Percentiles rank a stretch among this genome's conserved stretches.
These are phyloP conservation scores for Meganola albula DNA, from an alignment of 2,888 invertebrate species.

Conservation along the genomic window DNA sequence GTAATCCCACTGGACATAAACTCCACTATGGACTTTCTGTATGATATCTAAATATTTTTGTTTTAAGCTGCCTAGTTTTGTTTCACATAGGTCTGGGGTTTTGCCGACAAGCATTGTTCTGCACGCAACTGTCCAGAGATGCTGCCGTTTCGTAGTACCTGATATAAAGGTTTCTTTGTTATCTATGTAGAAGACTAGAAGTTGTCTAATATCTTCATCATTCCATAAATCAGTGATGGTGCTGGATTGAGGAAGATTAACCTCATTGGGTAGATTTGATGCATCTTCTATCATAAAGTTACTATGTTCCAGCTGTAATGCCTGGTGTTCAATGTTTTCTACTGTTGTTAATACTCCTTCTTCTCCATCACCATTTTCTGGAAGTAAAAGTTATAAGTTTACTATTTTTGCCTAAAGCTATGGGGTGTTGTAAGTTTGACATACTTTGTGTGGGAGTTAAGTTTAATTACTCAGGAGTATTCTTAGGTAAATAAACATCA, in stretches of 20 bases:
- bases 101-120: constrained; percentile 59
- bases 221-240: constrained; percentile 37
- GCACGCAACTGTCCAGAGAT: constrained; percentile 63
- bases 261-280: constrained; percentile 13
- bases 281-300: constrained; percentile 34
- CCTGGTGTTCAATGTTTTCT: constrained; percentile 36
- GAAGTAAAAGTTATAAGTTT: too few relatives aligned
- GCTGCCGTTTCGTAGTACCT: constrained; percentile 45
- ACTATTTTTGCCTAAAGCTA: too few relatives aligned
- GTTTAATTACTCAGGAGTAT: too few relatives aligned
- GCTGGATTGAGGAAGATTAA: constrained; percentile 9
- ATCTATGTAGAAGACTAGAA: constrained; percentile 60
- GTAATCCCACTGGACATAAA: constrained; percentile 42
- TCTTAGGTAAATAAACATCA: too few relatives aligned
- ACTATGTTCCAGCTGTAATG: constrained; percentile 33
- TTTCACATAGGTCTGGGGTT: constrained; percentile 46
- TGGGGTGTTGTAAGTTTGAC: too few relatives aligned
- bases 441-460: too few relatives aligned
- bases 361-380: constrained; percentile 49
- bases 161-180: constrained; percentile 57
- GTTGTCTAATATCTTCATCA: constrained; percentile 49
- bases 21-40: constrained; percentile 38
- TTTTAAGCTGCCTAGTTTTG: constrained; percentile 43
- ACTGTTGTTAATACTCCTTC: constrained; percentile 44
- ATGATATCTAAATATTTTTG: constrained; percentile 42